These are phyloP conservation scores for Chionomys nivalis DNA, from an alignment of 2,113 vertebrate species.

Conservation along the genomic window DNA sequence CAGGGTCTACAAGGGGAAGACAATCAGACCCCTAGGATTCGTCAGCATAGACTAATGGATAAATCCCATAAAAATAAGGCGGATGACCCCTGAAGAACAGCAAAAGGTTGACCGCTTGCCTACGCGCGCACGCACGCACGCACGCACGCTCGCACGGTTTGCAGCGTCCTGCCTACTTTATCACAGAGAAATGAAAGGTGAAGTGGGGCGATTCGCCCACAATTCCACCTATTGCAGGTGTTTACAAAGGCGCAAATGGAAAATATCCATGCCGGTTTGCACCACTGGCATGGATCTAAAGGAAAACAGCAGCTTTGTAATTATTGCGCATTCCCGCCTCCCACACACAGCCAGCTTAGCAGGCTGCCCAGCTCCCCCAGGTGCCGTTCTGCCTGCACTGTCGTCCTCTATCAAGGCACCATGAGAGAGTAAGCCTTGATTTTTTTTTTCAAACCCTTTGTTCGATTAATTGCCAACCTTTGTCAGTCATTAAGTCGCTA, in stretches of 20 bases:
- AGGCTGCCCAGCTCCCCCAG: not conserved
- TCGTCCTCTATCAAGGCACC: not conserved
- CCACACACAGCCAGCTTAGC: not conserved
- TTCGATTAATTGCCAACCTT: not conserved
- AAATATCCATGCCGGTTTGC: not conserved
- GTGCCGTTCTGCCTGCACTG: not conserved
- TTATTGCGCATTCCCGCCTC: not conserved
- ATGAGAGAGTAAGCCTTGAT: not conserved
- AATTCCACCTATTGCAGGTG: no score
- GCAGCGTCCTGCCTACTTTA: not conserved
- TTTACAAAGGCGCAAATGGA: not conserved
- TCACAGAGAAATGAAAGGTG: not conserved
- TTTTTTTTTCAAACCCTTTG: conserved; percentile 1
- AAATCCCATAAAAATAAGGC: no score
- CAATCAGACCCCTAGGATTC: no score
- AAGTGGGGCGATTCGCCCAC: not conserved
- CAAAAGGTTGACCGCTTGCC: not conserved
- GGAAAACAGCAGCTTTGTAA: not conserved
- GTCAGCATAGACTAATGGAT: not conserved
- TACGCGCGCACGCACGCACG: not conserved
- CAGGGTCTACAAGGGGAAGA: not conserved
- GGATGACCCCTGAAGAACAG: not conserved
- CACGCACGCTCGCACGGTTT: not conserved
- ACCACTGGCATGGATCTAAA: not conserved
- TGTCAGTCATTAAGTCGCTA: not conserved